Conservation (phyloP, 2,113 vertebrate genomes). For the Cranoglanis bouderius region DNA sequence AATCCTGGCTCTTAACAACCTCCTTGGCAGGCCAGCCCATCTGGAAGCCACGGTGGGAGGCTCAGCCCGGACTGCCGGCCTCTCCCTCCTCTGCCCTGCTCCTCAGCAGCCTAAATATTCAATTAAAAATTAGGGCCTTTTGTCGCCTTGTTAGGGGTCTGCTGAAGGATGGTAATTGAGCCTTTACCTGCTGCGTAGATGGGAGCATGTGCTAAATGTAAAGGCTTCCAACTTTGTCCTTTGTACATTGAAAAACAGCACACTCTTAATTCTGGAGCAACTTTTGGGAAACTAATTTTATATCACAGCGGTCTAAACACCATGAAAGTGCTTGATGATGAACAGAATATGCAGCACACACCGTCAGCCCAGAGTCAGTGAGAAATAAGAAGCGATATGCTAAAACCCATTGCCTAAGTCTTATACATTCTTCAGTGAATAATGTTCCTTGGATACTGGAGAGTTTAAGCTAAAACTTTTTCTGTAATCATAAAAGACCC, state of each 20-base stretch:
- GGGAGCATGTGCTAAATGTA: constrained; percentile 49
- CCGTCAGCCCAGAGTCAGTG: neutral
- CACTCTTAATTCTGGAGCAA: neutral
- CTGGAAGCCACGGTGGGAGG: constrained; percentile 64
- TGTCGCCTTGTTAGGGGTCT: constrained; percentile 73
- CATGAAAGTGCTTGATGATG: neutral
- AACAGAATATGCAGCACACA: neutral
- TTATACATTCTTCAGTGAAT: neutral
- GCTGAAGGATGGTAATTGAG: constrained; percentile 67
- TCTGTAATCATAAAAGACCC: neutral
- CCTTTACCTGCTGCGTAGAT: constrained; percentile 59
- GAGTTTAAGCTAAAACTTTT: neutral
- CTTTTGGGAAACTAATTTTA: constrained; percentile 10
- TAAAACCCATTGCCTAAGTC: neutral
- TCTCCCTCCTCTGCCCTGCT: constrained; percentile 55
- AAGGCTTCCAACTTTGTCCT: constrained; percentile 45
- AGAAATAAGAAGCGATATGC: neutral
- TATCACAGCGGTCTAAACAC: constrained; percentile 19
- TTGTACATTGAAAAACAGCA: constrained; percentile 12
- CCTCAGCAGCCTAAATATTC: constrained; percentile 68
- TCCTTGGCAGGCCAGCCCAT: constrained; percentile 65
- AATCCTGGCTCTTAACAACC: constrained; percentile 66
- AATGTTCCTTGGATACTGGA: neutral
- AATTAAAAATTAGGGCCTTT: constrained; percentile 73
- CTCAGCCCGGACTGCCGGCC: constrained; percentile 58